Evolutionary conservation across 2,797 vertebrate genomes (phyloP).

Genomic region (Denticeps clupeoides): DNA sequence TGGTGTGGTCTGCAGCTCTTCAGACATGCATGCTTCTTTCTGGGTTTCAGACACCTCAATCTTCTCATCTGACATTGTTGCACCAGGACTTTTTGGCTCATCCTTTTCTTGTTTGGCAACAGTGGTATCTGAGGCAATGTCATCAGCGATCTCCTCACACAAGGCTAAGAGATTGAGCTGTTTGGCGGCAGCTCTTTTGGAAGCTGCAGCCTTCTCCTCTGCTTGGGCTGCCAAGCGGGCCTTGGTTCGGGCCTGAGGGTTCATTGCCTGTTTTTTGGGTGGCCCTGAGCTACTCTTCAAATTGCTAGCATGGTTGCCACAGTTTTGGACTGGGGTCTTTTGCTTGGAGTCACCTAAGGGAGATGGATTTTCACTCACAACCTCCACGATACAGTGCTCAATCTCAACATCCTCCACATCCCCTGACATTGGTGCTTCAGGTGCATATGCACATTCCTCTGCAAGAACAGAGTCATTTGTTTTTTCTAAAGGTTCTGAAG

Average conservation of each 20-base stretch:
- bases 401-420: slow-evolving; percentile 55
- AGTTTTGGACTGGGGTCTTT: no score
- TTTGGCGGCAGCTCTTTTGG: slow-evolving; percentile 63
- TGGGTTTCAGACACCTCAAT: slow-evolving; percentile 34
- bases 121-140: slow-evolving; percentile 92
- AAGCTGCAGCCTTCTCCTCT: slow-evolving; percentile 55
- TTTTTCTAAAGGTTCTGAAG: no score
- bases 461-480: slow-evolving; percentile 16
- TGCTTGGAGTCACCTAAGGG: slow-evolving; percentile 25
- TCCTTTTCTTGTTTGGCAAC: slow-evolving; percentile 65
- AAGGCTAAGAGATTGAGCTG: slow-evolving; percentile 88
- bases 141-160: slow-evolving; percentile 95
- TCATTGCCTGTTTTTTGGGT: slow-evolving; percentile 67
- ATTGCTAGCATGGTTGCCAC: not conserved
- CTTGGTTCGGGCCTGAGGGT: slow-evolving; percentile 69
- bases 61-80: slow-evolving; percentile 21
- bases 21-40: slow-evolving; percentile 35
- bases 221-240: slow-evolving; percentile 59
- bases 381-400: slow-evolving; percentile 51
- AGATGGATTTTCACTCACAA: slow-evolving; percentile 35
- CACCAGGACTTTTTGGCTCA: slow-evolving; percentile 49
- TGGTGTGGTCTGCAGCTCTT: slow-evolving; percentile 7
- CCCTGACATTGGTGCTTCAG: slow-evolving; percentile 41
- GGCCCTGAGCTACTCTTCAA: slow-evolving; percentile 19
- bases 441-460: slow-evolving; percentile 16